Base-by-base conservation (phyloP, 2,797 vertebrate genomes). In the Acrossocheilus wenchowensis region DNA sequence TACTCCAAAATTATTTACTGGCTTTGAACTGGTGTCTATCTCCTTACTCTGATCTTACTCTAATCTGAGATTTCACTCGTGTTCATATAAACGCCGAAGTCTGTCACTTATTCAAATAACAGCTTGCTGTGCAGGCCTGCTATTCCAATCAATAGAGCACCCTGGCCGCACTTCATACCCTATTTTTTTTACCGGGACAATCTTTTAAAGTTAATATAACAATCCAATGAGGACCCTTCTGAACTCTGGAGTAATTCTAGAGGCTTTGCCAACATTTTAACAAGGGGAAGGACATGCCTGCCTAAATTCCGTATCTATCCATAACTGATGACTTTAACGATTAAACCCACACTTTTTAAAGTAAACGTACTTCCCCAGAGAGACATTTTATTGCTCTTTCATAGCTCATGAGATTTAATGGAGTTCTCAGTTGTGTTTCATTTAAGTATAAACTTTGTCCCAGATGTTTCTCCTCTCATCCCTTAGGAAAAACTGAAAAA, bases 1-100 rank as follows among this genome's bases (percentile, higher is more conserved):
- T 86, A 88, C 88, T 92, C 88, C 89, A 80, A 83, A 86, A 81
- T 90, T 88, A 88, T 93, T 90, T 91, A 91, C 77, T 84, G 78
- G 85, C 83, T 81, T 75, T 74, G 72, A 88, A 75, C 82, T 87
- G 60, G 36, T 87, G 85, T 82, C 90, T 77, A 77, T 86, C 66
- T 87, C 41, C 54, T 69, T 68, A 45, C 75, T 14, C 85, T 60
- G 57, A 60, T 60, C 23, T 60, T n/a, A 23, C 62, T 64, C n/a
- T 30, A 89, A 87, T 82, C 72, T 89, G 62, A 87, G 54, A 80
- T 85, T 86, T 87, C 36, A 78, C 81, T 87, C 64, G 78, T 77
- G 36, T 83, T 57, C 71, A 62, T 75, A 83, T 57, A 60, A 43
- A 66, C 1, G 52, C 77, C 81, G 82, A 82, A 43, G 57, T 54